Conservation (phyloP, 2,888 invertebrate species). For the Halictus quadricinctus region DNA sequence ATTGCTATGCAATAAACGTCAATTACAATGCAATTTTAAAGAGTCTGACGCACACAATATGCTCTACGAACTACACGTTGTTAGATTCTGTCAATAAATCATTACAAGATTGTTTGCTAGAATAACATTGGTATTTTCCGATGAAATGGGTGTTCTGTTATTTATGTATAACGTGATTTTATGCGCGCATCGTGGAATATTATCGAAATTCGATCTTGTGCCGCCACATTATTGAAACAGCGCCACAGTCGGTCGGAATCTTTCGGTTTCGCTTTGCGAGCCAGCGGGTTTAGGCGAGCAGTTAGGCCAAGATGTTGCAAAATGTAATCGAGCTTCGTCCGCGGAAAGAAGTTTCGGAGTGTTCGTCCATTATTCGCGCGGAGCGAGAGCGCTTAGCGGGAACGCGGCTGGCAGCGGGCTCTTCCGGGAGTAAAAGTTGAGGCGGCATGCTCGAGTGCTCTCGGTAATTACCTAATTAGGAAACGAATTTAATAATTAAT, state of each 20-base stretch:
- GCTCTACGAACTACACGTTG: not conserved
- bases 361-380: conserved; percentile 25
- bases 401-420: conserved; percentile 21
- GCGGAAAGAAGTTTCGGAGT: conserved; percentile 8
- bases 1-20: not conserved
- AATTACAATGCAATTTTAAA: not conserved
- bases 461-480: conserved; percentile 68
- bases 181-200: not conserved
- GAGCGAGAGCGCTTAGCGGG: conserved; percentile 5
- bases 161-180: not conserved
- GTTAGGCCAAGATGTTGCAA: conserved; percentile 15
- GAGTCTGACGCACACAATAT: not conserved
- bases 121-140: not conserved
- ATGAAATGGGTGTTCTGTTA: not conserved
- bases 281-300: not conserved
- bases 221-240: not conserved
- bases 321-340: not conserved
- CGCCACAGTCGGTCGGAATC: not conserved
- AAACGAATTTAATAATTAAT: conserved; percentile 69
- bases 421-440: conserved; percentile 45
- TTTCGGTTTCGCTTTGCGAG: not conserved
- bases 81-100: not conserved
- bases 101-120: not conserved
- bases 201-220: not conserved
- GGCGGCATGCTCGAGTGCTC: conserved; percentile 51